Base-by-base conservation (phyloP, 2,797 vertebrate genomes). In the Eospalax fontanierii region DNA sequence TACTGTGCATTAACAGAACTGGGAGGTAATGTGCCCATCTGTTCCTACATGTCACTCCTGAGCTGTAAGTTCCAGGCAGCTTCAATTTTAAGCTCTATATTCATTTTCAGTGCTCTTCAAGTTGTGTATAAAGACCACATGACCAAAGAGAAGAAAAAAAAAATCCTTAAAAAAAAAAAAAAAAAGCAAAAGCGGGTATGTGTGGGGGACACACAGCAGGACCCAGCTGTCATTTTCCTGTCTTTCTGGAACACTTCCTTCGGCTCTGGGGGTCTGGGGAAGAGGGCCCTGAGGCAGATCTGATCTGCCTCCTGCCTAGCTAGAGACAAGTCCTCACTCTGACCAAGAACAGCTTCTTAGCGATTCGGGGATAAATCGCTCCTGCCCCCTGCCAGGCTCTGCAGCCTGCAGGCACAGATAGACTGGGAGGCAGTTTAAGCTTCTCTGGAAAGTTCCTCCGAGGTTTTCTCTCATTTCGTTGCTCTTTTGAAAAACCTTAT, bases 401-500 rank as follows among this genome's bases (percentile, higher is more conserved):
- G 80, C 43, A 76, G 87, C 71, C 79, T 91, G 91, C 83, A 40
- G 33, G 79, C 84, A 76, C 54, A 59, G 43, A 88, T 57, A 75
- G 73, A 46, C 84, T 46, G 33, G 33, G 57, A 94, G 91, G 78
- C 3, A 1, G 92, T 11, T 78, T 66, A 71, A 73, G 63, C 78
- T n/a, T 11, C 38, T 85, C 81, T 15, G 30, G 26, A 89, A 96
- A 87, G 84, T 76, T 59, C 88, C 88, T 88, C 68, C 9, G 59
- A 89, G 84, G 89, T 54, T 88, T n/a, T 75, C 91, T 79, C 83
- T 91, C 83, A 76, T 93, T 59, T 68, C 85, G 66, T 70, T 66
- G 89, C 66, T 96, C 84, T 89, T 94, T 93, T 71, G 30, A 93
- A 96, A 95, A 76, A 87, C 10, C 57, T n/a, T 73, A 82, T 90